Evolutionary conservation across 2,888 invertebrate genomes (phyloP).

Genomic region (Netelia melanura): DNA sequence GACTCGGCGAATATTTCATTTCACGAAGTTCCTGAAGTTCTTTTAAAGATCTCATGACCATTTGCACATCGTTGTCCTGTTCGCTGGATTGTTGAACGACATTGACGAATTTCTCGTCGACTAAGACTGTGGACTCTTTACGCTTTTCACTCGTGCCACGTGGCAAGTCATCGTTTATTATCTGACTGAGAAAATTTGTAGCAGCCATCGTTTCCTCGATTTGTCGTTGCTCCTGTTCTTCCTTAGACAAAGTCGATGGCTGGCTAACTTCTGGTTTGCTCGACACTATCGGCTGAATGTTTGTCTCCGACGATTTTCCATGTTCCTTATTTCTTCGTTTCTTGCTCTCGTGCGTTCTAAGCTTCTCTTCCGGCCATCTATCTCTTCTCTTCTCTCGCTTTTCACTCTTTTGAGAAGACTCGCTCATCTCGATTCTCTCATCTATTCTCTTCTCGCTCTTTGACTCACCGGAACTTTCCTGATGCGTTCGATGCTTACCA

Average conservation of each 20-base stretch:
- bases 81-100: conserved; percentile 76
- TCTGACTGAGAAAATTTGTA: conserved; percentile 84
- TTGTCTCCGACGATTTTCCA: conserved; percentile 47
- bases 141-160: conserved; percentile 75
- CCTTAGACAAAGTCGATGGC: conserved; percentile 74
- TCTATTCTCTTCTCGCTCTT: conserved; percentile 57
- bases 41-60: conserved; percentile 83
- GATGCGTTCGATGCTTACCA: conserved; percentile 77
- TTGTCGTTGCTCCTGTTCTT: conserved; percentile 82
- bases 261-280: conserved; percentile 40
- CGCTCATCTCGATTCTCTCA: conserved; percentile 72
- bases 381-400: conserved; percentile 75
- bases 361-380: conserved; percentile 75
- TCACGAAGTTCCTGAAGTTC: conserved; percentile 82
- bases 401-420: conserved; percentile 75
- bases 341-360: conserved; percentile 77
- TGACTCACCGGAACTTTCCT: conserved; percentile 74
- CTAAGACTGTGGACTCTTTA: conserved; percentile 72
- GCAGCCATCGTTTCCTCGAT: conserved; percentile 84
- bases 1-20: conserved; percentile 79
- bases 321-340: conserved; percentile 76
- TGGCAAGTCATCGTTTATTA: conserved; percentile 81
- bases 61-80: conserved; percentile 82
- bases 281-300: conserved; percentile 23
- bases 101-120: conserved; percentile 71